Conservation (phyloP, 2,113 vertebrate species). For the Psephotus haematonotus region DNA sequence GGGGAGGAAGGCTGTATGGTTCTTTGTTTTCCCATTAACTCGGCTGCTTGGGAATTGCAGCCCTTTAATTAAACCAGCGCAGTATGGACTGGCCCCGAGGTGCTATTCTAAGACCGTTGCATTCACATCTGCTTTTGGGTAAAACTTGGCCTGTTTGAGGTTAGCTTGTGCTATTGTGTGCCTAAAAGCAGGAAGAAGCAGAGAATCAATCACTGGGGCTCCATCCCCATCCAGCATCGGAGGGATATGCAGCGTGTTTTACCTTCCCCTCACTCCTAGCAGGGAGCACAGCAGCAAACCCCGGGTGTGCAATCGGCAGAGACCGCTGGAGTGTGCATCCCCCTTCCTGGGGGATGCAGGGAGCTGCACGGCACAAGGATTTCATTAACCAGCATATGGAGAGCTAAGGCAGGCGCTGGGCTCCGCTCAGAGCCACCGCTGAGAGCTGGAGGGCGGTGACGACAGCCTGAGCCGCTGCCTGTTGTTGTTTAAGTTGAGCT, state of each 20-base stretch:
- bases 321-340: fast-evolving
- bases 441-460: background rate
- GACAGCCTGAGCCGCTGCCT: background rate
- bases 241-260: background rate
- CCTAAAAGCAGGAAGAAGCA: background rate
- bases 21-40: constrained; percentile 10
- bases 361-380: background rate
- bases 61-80: constrained; percentile 14
- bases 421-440: background rate
- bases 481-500: background rate
- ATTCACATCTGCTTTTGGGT: constrained; percentile 39
- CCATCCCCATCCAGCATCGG: background rate
- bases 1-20: background rate
- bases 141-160: background rate
- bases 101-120: background rate
- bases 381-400: constrained; percentile 24
- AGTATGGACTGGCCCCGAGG: background rate
- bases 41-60: background rate
- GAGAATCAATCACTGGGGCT: background rate
- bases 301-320: background rate
- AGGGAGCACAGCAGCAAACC: background rate
- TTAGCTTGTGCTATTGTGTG: background rate
- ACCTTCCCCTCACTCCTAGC: background rate
- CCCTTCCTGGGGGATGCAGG: background rate
- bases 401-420: background rate